Conservation (phyloP, 2,888 invertebrate species). For the Spodoptera exigua region DNA sequence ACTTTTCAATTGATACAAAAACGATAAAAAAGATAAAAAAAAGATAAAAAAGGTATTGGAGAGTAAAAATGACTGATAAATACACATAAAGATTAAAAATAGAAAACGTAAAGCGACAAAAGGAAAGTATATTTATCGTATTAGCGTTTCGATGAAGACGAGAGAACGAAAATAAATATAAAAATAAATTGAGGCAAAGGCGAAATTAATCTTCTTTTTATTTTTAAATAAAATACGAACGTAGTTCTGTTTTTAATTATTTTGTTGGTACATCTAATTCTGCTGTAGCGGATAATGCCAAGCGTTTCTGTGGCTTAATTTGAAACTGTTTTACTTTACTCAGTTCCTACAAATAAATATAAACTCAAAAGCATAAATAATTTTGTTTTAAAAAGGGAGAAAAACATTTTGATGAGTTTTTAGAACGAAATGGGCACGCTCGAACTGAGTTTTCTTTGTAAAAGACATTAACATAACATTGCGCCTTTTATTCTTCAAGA, state of each 20-base stretch:
- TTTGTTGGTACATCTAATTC: slow-evolving; percentile 48
- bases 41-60: background rate
- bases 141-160: slow-evolving; percentile 3
- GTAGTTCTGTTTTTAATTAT: slow-evolving; percentile 55
- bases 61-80: background rate
- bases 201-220: slow-evolving; percentile 23
- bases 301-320: slow-evolving; percentile 59
- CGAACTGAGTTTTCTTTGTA: slow-evolving; percentile 39
- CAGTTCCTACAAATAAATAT: slow-evolving; percentile 60
- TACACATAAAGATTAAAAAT: background rate
- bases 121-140: slow-evolving; percentile 12
- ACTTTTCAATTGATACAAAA: too few species aligned
- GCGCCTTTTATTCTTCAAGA: too few species aligned
- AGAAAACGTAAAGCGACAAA: background rate
- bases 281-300: slow-evolving; percentile 47
- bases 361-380: slow-evolving; percentile 52
- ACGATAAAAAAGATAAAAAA: background rate
- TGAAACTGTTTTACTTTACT: slow-evolving; percentile 61
- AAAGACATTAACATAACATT: slow-evolving; percentile 7
- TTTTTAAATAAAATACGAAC: slow-evolving; percentile 17
- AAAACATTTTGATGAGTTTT: slow-evolving; percentile 62
- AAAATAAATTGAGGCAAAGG: slow-evolving; percentile 22
- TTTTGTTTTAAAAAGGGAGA: slow-evolving; percentile 47
- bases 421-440: slow-evolving; percentile 40
- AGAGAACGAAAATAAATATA: slow-evolving; percentile 11